Evolutionary conservation across 2,113 vertebrate genomes (phyloP), one percentile per base, ranked within the genome.

Genomic region (Limnothrissa miodon): DNA sequence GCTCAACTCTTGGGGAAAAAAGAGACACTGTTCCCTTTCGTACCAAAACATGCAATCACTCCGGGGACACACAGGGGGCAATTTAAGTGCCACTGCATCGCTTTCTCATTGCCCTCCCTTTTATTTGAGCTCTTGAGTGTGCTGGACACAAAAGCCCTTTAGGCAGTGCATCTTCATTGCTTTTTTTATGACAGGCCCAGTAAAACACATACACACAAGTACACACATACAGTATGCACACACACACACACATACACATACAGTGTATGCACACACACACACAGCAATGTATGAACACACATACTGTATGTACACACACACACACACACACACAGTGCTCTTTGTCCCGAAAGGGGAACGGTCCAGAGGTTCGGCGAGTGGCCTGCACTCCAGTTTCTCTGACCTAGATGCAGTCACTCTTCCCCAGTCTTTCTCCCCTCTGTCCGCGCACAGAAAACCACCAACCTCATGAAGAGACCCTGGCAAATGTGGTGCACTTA

Each of bases 21-120:
- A 53, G 42, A 39, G 33, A 44, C 33, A 53, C 83, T n/a, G 80
- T 83, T 86, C 87, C 87, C 87, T 90, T 88, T 90, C 93, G 86
- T 91, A 93, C 91, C 87, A 90, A 94, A 93, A 92, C 87, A 93
- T 82, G 87, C 81, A 90, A 92, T 92, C 88, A 90, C 87, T 85
- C 81, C 74, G 86, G 88, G 84, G 85, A 70, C 44, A 87, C 15
- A 62, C 86, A 89, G 88, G 82, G 88, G 85, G 82, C 89, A 86
- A 80, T 62, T 80, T 89, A 94, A 93, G 87, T 91, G 89, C 83
- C 70, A 89, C 80, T 80, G 84, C 82, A 66, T 92, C 86, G 87
- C 85, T 86, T 78, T 84, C 90, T 91, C 83, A 91, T 70, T 56
- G 78, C 84, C 84, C 78, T 42, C 4, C 85, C 62, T 81, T 82